Base-by-base conservation (phyloP, 2,113 vertebrate species). In the Oceanodroma tethys region DNA sequence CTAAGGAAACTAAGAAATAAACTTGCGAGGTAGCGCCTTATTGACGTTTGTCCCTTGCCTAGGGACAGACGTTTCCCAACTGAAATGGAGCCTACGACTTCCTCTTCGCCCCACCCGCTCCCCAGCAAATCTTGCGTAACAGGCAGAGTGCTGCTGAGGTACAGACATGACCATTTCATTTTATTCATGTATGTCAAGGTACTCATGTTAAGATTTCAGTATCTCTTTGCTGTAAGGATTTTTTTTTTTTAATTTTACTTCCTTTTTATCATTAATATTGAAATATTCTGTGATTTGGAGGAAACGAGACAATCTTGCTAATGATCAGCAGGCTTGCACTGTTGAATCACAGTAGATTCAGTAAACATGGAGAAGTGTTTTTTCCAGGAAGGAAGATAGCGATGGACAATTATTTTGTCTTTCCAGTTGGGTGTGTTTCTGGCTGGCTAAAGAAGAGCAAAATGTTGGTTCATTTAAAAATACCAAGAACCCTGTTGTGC, bases 21-120 rank as follows among this genome's bases (percentile, higher is more conserved):
- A 34, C 25, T 81, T 53, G 66, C 0, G 2, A 84, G 78, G 43
- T 50, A 67, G 38, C 2, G 21, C 53, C 15, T 90, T 47, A 22
- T 21, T 92, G 86, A 70, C 0, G 1, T 89, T 48, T 3, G 9
- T 90, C 56, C 80, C 30, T 93, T 84, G 42, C 67, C 12, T 50
- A 30, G 38, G 65, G 91, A 75, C 74, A 86, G 66, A 85, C 93
- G 68, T 96, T 96, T 96, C 85, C 91, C 86, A 90, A 58, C 34
- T 45, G 72, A 73, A 93, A 48, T 7, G 9, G 47, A 90, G 15
- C 32, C 43, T 22, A 2, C 2, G 23, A 91, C 74, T 94, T 86
- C 85, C 90, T 95, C 72, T 82, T 86, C 13, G 58, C 86, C 38
- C 47, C 73, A 63, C 30, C 81, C 47, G 0, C 17, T 81, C n/a